Base-by-base conservation (phyloP, 2,113 vertebrate species). In the Sterrhoptilus dennistouni region DNA sequence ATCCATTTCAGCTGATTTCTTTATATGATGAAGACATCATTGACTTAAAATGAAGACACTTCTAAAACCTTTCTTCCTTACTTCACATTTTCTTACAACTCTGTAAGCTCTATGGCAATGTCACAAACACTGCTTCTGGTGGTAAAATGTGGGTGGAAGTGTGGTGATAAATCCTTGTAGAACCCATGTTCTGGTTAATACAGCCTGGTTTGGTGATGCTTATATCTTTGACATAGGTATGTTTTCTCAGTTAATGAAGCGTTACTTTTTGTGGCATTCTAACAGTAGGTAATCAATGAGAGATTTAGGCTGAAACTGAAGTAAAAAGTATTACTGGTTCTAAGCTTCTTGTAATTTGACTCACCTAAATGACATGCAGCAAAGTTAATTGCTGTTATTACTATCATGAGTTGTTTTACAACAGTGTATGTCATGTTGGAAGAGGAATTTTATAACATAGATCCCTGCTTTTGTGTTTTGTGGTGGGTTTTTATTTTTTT, bases 21-120 rank as follows among this genome's bases (percentile, higher is more conserved):
- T 98, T 98, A 81, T 99, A 98, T 6, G 99, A 99, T 54, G 99
- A 99, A 97, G 99, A 99, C 85, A 94, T 98, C 89, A 97, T 99
- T 97, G 99, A 99, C 97, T 98, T 99, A 95, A 99, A 99, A 97
- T 99, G 98, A 99, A 97, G 97, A 97, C 97, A 98, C 97, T 98
- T 97, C 81, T 22, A 79, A 97, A 92, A 77, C 93, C 76, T n/a
- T 77, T 60, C 81, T 71, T 89, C 35, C 38, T 91, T 95, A 45
- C 80, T 89, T 85, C 82, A 88, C 61, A 28, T 91, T 97, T 97
- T 97, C 87, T 96, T 97, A 96, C 47, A 89, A 92, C 77, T 84
- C 87, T 95, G 91, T 96, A 57, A 92, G 93, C 95, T 92, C 83
- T 87, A 15, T 77, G 87, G 91, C 82, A 97, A 97, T 85, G 87